Base-by-base conservation (phyloP, 2,113 vertebrate genomes). In the Pycnonotus jocosus region DNA sequence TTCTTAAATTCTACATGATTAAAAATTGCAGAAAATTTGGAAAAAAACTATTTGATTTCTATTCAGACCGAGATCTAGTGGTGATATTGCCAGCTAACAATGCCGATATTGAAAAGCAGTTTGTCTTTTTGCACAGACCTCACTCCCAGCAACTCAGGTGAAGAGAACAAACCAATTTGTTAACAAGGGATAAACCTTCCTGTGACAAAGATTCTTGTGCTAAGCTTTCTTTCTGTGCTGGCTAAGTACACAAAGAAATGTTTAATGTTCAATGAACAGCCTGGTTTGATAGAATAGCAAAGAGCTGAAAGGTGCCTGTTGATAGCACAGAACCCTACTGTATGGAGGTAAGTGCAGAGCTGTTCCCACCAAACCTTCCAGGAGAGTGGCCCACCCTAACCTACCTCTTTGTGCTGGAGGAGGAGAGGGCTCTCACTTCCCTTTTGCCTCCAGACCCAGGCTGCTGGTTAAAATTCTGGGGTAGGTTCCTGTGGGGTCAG, bases 381-480 rank as follows among this genome's bases (percentile, higher is more conserved):
- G 28, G 25, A 1, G 3, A 2, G 4, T 45, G 35, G 16, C 13
- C 15, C 20, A 47, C 13, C 7, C 33, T 35, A 35, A 31, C 27
- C 31, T 68, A 19, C 6, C 15, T 53, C 65, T 66, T 38, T 20
- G 14, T 61, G 47, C 54, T 1, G 0, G 7, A 2, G 30, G 3
- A 64, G 5, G 30, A 57, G 38, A 61, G 33, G 10, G 5, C 21
- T 18, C 10, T 25, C 35, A 37, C 6, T 12, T 38, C 15, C 15
- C 51, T 89, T 86, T 47, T 70, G 42, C 21, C 19, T 83, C 40
- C 72, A 50, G 21, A 80, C 5, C 3, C 6, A 2, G n/a, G 7
- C 44, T 82, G 31, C 2, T 2, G 3, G 6, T 48, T 80, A 54
- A 92, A 18, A 20, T 71, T 64, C 35, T 4, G 6, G 4, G 0